Conservation (phyloP, 2,888 invertebrate species). For the Ectemnius lituratus region DNA sequence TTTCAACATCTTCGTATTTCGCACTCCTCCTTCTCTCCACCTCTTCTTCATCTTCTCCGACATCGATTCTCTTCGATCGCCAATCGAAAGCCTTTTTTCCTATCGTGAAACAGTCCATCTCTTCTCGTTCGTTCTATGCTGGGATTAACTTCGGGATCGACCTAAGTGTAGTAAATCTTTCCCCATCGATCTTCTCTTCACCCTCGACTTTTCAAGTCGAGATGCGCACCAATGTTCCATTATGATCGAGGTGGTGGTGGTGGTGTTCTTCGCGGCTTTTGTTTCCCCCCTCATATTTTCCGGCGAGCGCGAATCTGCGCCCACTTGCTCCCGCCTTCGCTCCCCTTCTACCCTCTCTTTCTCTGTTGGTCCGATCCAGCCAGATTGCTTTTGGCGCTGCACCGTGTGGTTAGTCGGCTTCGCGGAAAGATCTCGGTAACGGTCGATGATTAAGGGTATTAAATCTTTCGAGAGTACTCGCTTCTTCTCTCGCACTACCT, state of each 20-base stretch:
- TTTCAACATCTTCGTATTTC: constrained; percentile 36
- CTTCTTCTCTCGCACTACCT: constrained; percentile 4
- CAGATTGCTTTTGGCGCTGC: constrained; percentile 21
- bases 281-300: constrained; percentile 17
- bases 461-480: constrained; percentile 14
- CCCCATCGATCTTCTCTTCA: too few relatives aligned
- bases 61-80: neutral
- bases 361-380: neutral
- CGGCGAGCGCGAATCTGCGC: constrained; percentile 6
- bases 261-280: constrained; percentile 10
- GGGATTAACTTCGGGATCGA: too few relatives aligned
- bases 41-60: neutral
- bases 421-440: constrained; percentile 25
- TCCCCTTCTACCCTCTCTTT: too few relatives aligned
- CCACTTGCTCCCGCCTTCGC: neutral
- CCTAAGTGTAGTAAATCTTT: too few relatives aligned
- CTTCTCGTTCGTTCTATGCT: too few relatives aligned
- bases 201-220: neutral
- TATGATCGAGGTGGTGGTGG: constrained; percentile 21
- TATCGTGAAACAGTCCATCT: too few relatives aligned
- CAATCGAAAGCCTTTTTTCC: neutral
- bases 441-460: constrained; percentile 40
- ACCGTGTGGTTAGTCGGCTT: constrained; percentile 28
- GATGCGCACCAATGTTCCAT: constrained; percentile 7
- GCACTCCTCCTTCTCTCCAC: constrained; percentile 20